These are phyloP conservation scores for Trematocara zebra DNA, from an alignment of 2,113 vertebrate species.

Conservation along the genomic window DNA sequence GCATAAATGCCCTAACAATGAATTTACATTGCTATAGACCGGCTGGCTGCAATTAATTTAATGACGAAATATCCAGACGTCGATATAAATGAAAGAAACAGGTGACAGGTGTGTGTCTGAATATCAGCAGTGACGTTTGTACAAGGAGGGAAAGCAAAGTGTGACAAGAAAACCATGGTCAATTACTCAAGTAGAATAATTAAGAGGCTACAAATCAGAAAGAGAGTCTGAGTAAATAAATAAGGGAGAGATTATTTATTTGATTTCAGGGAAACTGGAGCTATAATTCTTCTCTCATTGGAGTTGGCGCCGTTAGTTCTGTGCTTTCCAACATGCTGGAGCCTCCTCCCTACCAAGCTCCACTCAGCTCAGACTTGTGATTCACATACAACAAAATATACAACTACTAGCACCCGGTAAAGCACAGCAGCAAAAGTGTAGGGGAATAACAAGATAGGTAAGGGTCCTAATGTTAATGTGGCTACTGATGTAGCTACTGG, in stretches of 20 bases:
- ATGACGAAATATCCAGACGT: conserved; percentile 19
- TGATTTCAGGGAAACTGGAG: conserved; percentile 49
- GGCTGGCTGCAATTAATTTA: not conserved
- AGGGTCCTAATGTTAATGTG: not conserved
- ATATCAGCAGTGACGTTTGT: not conserved
- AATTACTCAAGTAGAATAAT: not conserved
- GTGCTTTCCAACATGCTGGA: conserved; percentile 50
- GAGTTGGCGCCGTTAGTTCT: conserved; percentile 30
- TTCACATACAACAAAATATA: conserved; percentile 13
- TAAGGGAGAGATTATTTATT: conserved; percentile 48
- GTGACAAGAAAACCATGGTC: not conserved
- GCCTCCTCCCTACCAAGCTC: conserved; percentile 25
- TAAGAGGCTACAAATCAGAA: conserved; percentile 38
- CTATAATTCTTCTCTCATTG: conserved; percentile 53
- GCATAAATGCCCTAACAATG: conserved; percentile 31
- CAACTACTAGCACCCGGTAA: not conserved
- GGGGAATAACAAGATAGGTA: not conserved
- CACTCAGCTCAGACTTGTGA: conserved; percentile 23
- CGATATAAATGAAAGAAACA: conserved; percentile 23
- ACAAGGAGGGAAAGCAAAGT: not conserved
- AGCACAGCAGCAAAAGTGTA: not conserved
- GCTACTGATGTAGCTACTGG: not conserved
- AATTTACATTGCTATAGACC: conserved; percentile 1
- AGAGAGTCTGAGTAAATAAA: conserved; percentile 49
- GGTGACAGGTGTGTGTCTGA: conserved; percentile 22